Conservation (phyloP, 2,797 vertebrate species). For the Neomorphus geoffroyi region DNA sequence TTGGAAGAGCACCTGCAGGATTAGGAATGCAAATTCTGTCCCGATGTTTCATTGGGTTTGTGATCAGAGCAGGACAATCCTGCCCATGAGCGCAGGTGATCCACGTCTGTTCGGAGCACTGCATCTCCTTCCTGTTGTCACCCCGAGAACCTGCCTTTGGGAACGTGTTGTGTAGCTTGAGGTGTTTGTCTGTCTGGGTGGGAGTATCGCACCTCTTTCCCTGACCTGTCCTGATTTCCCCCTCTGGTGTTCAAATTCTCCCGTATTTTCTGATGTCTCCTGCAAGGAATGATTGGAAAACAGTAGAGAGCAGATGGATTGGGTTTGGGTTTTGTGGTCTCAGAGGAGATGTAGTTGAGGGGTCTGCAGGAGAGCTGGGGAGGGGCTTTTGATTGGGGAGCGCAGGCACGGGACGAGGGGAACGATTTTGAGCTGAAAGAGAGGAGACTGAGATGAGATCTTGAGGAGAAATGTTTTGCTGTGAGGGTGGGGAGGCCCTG, state of each 20-base stretch:
- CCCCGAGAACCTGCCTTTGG: too few relatives aligned
- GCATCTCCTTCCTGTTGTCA: neutral
- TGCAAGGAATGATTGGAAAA: neutral
- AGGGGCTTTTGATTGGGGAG: too few relatives aligned
- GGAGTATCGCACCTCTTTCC: neutral
- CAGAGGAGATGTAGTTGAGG: neutral
- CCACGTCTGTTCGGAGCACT: neutral
- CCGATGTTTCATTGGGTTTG: accelerated
- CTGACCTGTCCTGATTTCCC: neutral
- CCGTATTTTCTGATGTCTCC: neutral
- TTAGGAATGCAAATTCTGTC: accelerated
- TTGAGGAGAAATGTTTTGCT: too few relatives aligned
- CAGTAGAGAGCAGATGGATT: accelerated
- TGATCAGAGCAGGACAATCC: accelerated
- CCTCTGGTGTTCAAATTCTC: neutral
- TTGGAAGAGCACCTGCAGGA: neutral
- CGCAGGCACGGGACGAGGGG: too few relatives aligned
- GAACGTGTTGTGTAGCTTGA: accelerated
- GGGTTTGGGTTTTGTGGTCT: neutral
- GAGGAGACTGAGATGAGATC: too few relatives aligned
- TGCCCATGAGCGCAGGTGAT: neutral
- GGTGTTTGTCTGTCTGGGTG: accelerated
- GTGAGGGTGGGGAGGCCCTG: too few relatives aligned
- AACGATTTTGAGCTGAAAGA: too few relatives aligned
- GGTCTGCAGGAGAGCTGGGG: too few relatives aligned